A percentile compares a stretch with the other conserved stretches of the same genome.
Conservation (phyloP, 2,888 invertebrate genomes). For the Malthinus seriepunctatus region DNA sequence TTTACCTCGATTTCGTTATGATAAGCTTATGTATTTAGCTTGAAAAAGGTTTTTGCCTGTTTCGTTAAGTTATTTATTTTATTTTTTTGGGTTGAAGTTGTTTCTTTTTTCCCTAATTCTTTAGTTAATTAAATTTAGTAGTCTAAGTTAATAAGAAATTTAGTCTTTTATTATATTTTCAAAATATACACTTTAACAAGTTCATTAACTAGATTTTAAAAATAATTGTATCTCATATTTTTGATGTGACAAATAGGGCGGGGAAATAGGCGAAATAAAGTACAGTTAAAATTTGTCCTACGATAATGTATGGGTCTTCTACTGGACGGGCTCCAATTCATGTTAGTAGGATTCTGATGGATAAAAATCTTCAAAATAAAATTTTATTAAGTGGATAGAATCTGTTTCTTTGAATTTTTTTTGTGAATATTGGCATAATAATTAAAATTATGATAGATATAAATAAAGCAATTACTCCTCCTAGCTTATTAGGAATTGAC, state of each 20-base stretch:
- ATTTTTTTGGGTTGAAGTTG: constrained; percentile 61
- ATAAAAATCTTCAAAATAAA: constrained; percentile 62
- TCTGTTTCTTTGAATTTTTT: constrained; percentile 61
- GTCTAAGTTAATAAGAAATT: constrained; percentile 62
- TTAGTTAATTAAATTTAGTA: constrained; percentile 55
- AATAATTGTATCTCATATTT: constrained; percentile 61
- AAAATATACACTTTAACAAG: constrained; percentile 70
- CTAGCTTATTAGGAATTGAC: constrained; percentile 79
- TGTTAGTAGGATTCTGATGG: constrained; percentile 64
- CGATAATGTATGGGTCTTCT: constrained; percentile 66
- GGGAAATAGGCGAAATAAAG: constrained; percentile 64
- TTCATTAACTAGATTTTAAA: constrained; percentile 62
- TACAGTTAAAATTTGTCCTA: constrained; percentile 64
- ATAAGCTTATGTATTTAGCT: constrained; percentile 72
- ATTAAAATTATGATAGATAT: constrained; percentile 70
- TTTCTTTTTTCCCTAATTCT: constrained; percentile 48
- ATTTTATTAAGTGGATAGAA: constrained; percentile 66
- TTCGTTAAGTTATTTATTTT: constrained; percentile 65
- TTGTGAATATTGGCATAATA: constrained; percentile 62
- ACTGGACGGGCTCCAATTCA: constrained; percentile 74
- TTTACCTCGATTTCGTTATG: constrained; percentile 75
- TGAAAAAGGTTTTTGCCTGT: constrained; percentile 68
- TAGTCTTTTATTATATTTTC: constrained; percentile 69
- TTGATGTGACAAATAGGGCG: constrained; percentile 57
- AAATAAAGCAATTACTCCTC: constrained; percentile 70